phyloP scores from a whole-genome alignment of 2,888 invertebrate species.

The Platerodrilus igneus region DNA sequence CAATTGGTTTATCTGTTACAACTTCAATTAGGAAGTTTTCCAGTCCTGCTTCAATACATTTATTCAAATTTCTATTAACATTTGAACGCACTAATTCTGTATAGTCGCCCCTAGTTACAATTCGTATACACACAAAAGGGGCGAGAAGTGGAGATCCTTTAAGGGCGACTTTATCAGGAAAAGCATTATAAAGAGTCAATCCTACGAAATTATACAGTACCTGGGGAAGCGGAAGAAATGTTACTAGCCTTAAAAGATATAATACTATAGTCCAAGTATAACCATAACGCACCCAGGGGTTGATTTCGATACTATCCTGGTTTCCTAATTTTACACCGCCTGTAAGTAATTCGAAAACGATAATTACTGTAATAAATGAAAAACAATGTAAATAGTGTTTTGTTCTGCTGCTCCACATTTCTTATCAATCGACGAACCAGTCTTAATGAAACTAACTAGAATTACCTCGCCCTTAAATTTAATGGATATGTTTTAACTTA shows the following conservation, averaged over 20 bases:
- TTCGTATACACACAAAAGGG: slow-evolving; percentile 90
- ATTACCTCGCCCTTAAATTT: slow-evolving; percentile 13
- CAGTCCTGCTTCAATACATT: slow-evolving; percentile 82
- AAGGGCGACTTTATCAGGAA: slow-evolving; percentile 79
- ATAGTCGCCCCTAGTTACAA: slow-evolving; percentile 92
- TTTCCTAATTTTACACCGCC: slow-evolving; percentile 49
- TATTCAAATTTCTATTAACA: slow-evolving; percentile 80
- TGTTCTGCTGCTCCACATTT: slow-evolving; percentile 57
- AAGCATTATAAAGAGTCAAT: slow-evolving; percentile 85
- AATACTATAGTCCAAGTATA: slow-evolving; percentile 66
- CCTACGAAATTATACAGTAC: slow-evolving; percentile 85
- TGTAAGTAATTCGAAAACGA: slow-evolving; percentile 61
- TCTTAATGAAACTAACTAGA: slow-evolving; percentile 19
- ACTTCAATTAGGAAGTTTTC: slow-evolving; percentile 96
- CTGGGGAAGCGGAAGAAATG: slow-evolving; percentile 84
- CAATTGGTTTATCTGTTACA: slow-evolving; percentile 84
- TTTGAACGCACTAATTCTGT: slow-evolving; percentile 85
- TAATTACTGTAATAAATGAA: slow-evolving; percentile 68
- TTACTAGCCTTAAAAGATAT: slow-evolving; percentile 73
- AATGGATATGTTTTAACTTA: neutral
- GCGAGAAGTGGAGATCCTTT: slow-evolving; percentile 88
- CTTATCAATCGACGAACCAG: too few relatives aligned
- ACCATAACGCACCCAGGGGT: slow-evolving; percentile 82
- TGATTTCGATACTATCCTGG: slow-evolving; percentile 56
- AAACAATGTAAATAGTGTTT: slow-evolving; percentile 80